phyloP scores from a whole-genome alignment of 2,797 vertebrate genomes.

The Prionace glauca region DNA sequence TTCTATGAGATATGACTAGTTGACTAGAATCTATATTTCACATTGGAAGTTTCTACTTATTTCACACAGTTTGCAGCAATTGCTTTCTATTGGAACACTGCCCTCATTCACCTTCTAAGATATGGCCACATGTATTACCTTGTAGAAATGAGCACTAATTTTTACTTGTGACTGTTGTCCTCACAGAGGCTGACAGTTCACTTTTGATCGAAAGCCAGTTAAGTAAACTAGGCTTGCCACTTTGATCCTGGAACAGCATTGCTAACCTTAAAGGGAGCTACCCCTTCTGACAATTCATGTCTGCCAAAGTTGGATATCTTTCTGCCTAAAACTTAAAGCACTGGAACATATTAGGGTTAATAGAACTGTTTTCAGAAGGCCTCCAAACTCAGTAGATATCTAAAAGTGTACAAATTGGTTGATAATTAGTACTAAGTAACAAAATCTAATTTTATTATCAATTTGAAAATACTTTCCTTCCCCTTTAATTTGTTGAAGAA shows the following conservation, averaged over 20 bases:
- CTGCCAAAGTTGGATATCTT: neutral
- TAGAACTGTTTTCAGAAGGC: neutral
- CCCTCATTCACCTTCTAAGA: neutral
- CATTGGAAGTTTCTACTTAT: neutral
- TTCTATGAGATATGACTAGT: neutral
- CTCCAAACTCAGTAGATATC: neutral
- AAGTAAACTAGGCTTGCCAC: no score
- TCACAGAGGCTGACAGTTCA: neutral
- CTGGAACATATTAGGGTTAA: neutral
- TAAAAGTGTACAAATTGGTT: neutral
- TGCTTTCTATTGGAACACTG: neutral
- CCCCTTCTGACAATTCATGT: neutral
- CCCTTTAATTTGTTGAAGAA: neutral
- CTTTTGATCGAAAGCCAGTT: no score
- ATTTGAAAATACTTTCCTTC: neutral
- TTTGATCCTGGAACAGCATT: neutral
- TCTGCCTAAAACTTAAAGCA: neutral
- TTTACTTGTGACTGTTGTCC: neutral
- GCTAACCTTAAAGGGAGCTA: neutral
- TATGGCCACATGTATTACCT: neutral
- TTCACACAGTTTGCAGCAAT: neutral
- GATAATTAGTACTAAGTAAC: neutral
- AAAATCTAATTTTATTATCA: neutral
- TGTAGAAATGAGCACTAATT: neutral
- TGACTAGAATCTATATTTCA: neutral